Conservation (phyloP, 2,888 invertebrate genomes). For the Acleris emargana region DNA sequence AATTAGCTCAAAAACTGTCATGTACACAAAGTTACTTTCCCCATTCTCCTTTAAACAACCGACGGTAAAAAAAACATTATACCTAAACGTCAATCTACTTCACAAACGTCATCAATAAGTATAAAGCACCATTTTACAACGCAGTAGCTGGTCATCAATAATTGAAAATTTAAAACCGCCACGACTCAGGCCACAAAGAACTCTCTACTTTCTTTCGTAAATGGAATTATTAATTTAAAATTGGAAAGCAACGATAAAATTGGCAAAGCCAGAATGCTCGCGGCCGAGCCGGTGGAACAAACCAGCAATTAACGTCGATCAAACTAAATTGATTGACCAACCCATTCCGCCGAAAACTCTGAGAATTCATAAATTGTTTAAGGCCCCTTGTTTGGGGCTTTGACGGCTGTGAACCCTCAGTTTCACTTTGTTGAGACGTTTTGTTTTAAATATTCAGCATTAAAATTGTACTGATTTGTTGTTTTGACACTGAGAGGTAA, state of each 20-base stretch:
- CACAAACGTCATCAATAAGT: too few relatives aligned
- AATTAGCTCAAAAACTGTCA: too few relatives aligned
- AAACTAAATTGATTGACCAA: conserved; percentile 34
- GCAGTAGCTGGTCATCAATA: too few relatives aligned
- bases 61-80: too few relatives aligned
- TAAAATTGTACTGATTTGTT: too few relatives aligned
- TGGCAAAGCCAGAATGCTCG: conserved; percentile 23
- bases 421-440: not conserved
- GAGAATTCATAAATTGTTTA: conserved; percentile 24
- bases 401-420: not conserved
- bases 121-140: too few relatives aligned
- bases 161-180: not conserved
- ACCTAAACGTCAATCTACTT: too few relatives aligned
- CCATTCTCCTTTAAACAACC: too few relatives aligned
- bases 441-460: too few relatives aligned
- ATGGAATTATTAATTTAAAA: conserved; percentile 32
- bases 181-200: conserved; percentile 21
- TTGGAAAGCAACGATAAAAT: conserved; percentile 30
- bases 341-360: conserved; percentile 16
- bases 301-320: conserved; percentile 34
- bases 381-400: conserved; percentile 14
- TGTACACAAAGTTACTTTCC: too few relatives aligned
- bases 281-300: conserved; percentile 27
- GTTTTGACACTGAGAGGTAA: too few relatives aligned
- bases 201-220: conserved; percentile 16